Conservation (phyloP, 2,888 invertebrate genomes). For the Pterobdella sp. region DNA sequence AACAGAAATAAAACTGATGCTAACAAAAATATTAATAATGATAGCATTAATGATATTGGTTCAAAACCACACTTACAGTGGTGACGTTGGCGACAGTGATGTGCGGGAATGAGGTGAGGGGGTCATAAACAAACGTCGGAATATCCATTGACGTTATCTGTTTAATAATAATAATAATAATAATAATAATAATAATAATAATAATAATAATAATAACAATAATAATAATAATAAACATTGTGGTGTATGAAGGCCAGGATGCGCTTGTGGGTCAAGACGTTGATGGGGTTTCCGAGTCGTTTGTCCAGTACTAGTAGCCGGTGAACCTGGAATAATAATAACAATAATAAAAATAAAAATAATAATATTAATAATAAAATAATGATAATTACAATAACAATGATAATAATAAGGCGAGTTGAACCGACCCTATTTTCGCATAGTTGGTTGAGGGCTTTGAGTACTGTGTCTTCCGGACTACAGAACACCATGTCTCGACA, state of each 20-base stretch:
- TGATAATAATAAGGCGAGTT: not conserved
- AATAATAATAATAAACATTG: no score
- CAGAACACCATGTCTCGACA: not conserved
- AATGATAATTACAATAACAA: conserved; percentile 17
- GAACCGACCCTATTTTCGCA: not conserved
- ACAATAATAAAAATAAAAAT: conserved; percentile 13
- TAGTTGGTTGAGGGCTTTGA: conserved; percentile 5
- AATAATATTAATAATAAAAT: conserved; percentile 12
- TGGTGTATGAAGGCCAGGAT: conserved; percentile 18
- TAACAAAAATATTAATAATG: not conserved
- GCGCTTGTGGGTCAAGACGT: conserved; percentile 25
- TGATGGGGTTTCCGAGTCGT: conserved; percentile 20
- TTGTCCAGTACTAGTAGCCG: conserved; percentile 13
- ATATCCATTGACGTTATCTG: not conserved
- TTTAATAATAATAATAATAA: no score
- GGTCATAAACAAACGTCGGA: not conserved
- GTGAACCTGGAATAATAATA: conserved; percentile 17
- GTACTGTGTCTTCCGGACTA: conserved; percentile 12
- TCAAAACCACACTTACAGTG: not conserved
- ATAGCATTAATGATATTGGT: not conserved
- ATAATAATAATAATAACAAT: no score
- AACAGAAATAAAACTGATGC: not conserved
- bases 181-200: no score
- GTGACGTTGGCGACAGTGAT: not conserved
- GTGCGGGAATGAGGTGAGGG: conserved; percentile 5